A percentile compares a stretch with the other conserved stretches of the same genome.
Evolutionary conservation across 2,113 vertebrate genomes (phyloP).

Genomic region (Hyperoodon ampullatus): DNA sequence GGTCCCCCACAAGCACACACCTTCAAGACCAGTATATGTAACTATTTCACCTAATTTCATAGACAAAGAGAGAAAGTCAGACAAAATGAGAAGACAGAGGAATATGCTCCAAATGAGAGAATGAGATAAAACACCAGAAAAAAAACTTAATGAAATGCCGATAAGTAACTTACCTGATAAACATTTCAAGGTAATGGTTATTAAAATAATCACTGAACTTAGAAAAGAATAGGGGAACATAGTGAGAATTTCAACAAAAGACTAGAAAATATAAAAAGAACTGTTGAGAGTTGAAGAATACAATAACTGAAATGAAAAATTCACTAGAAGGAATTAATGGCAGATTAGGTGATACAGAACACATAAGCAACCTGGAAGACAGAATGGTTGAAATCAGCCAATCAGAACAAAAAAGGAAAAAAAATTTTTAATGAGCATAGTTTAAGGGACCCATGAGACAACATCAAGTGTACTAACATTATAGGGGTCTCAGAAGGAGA

Average conservation of each 20-base stretch:
- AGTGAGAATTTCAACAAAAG: not conserved
- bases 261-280: not conserved
- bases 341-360: not conserved
- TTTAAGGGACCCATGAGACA: too few species aligned
- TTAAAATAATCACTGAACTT: not conserved
- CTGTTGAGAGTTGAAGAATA: not conserved
- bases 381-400: too few species aligned
- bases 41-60: not conserved
- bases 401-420: too few species aligned
- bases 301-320: not conserved
- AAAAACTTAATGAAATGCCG: not conserved
- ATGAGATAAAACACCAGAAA: not conserved
- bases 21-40: not conserved
- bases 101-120: not conserved
- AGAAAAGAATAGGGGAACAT: not conserved
- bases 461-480: too few species aligned
- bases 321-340: not conserved
- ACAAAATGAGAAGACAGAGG: not conserved
- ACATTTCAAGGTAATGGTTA: not conserved
- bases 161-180: not conserved
- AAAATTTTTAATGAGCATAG: too few species aligned
- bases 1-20: not conserved
- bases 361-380: too few species aligned
- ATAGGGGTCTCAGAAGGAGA: too few species aligned
- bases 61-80: not conserved